Base-by-base conservation (phyloP, 2,113 vertebrate genomes). In the Cairina moschata region DNA sequence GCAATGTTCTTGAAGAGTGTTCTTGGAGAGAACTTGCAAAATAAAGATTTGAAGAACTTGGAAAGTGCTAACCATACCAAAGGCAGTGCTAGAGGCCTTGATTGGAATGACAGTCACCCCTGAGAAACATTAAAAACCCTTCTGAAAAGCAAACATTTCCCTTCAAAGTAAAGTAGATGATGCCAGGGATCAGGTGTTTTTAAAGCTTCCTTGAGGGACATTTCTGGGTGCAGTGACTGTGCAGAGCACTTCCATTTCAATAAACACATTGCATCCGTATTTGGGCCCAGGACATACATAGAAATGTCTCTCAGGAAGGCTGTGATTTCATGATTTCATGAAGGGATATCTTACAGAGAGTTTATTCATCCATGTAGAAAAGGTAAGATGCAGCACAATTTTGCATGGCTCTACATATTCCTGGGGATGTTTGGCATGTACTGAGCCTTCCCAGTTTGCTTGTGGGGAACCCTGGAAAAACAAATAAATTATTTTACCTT, bases 241-340 rank as follows among this genome's bases (percentile, higher is more conserved):
- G 25, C 40, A 91, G 67, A 87, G 29, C 17, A 29, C 81, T 96
- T 93, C 18, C n/a, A n/a, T 76, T 95, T 87, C 74, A 66, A 5
- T 28, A 29, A 78, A 55, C 3, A 13, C 8, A 22, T n/a, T 73
- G 31, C 34, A 36, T 58, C n/a, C 28, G 20, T 18, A 20, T 91
- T 54, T 80, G 21, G 83, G 54, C 29, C n/a, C 40, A 71, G 31
- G 9, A 72, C 36, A 52, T 36, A 55, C 5, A 26, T 1, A 25
- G 50, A 65, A 83, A 69, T 31, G 4, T 73, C 65, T 36, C 46
- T 55, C n/a, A 56, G 54, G 31, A 83, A 83, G 32, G 50, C 63
- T 58, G 29, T 75, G 62, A 11, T 87, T 40, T 72, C 63, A 16
- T 26, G 44, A 36, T 87, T 40, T 72, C 63, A 16, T 26, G 44